These are phyloP conservation scores for Macrotrachela quadricornifera DNA, from an alignment of 1,140 invertebrate species.

Conservation along the genomic window DNA sequence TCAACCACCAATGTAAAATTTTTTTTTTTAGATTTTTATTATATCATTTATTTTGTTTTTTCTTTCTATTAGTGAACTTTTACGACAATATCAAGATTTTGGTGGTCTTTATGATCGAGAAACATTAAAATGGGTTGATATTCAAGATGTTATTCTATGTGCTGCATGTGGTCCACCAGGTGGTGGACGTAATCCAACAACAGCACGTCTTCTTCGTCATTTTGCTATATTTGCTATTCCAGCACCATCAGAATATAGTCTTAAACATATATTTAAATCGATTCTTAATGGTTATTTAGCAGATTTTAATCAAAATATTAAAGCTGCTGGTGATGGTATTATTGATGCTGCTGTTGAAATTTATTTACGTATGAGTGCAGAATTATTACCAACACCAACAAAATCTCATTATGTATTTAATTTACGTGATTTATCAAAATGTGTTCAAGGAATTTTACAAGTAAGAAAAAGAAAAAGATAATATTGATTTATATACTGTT, in stretches of 20 bases:
- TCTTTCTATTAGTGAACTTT: conserved; percentile 24
- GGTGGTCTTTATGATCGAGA: conserved; percentile 60
- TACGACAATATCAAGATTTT: conserved; percentile 56
- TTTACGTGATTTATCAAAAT: conserved; percentile 30
- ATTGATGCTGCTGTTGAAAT: conserved; percentile 29
- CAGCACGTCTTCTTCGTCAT: conserved; percentile 27
- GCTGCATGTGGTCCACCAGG: conserved; percentile 33
- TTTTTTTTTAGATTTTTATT: too few relatives aligned
- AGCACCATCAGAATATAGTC: conserved; percentile 26
- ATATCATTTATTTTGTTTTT: too few relatives aligned
- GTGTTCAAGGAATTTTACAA: conserved; percentile 30
- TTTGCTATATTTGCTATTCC: conserved; percentile 30
- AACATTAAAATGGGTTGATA: conserved; percentile 61
- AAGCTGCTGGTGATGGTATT: conserved; percentile 24
- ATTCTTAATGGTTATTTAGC: conserved; percentile 50
- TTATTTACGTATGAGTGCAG: conserved; percentile 28
- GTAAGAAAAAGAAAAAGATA: conserved; percentile 11
- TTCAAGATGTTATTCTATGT: conserved; percentile 29
- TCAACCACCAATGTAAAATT: conserved; percentile 19
- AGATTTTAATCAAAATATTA: conserved; percentile 33
- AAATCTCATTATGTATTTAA: conserved; percentile 33
- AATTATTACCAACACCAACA: conserved; percentile 30
- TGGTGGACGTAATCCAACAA: conserved; percentile 29
- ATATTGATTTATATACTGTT: too few relatives aligned
- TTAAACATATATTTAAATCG: conserved; percentile 37